Evolutionary conservation across 2,113 vertebrate genomes (phyloP).

Genomic region (Carassius carassius): DNA sequence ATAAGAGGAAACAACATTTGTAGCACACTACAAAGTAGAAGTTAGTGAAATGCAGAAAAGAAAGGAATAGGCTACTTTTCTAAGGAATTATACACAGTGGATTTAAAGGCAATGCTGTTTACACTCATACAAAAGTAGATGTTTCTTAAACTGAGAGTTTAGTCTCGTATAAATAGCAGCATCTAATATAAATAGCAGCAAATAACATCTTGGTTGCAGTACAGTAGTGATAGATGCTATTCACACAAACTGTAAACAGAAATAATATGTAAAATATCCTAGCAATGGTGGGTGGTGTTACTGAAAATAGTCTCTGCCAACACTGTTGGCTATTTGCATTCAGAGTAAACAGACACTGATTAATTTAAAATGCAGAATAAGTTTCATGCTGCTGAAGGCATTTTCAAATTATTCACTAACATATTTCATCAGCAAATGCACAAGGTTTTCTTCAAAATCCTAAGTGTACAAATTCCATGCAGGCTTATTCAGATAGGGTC

Average conservation of each 20-base stretch:
- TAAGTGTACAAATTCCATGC: not conserved
- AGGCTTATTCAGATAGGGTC: not conserved
- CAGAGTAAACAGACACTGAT: not conserved
- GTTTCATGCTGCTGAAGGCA: not conserved
- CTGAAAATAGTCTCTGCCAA: not conserved
- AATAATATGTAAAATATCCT: not conserved
- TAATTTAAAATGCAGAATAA: not conserved
- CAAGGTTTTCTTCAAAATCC: not conserved
- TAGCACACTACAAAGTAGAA: not conserved
- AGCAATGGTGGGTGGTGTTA: not conserved
- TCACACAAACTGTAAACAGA: not conserved
- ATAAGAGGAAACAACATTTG: not conserved
- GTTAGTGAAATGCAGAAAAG: not conserved
- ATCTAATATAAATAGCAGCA: not conserved
- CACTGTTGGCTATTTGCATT: not conserved
- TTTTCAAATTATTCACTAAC: not conserved
- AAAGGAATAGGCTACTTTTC: not conserved
- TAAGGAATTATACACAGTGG: not conserved
- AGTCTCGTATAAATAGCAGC: not conserved
- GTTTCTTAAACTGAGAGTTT: not conserved
- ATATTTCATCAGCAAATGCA: slow-evolving; percentile 9
- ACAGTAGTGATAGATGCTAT: not conserved
- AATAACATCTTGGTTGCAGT: not conserved
- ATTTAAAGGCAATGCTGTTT: not conserved
- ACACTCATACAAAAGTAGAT: not conserved